phyloP scores from a whole-genome alignment of 30 jellyfish, hydroid and myxozoan genomes.

The Pseudorhiza aurosa region DNA sequence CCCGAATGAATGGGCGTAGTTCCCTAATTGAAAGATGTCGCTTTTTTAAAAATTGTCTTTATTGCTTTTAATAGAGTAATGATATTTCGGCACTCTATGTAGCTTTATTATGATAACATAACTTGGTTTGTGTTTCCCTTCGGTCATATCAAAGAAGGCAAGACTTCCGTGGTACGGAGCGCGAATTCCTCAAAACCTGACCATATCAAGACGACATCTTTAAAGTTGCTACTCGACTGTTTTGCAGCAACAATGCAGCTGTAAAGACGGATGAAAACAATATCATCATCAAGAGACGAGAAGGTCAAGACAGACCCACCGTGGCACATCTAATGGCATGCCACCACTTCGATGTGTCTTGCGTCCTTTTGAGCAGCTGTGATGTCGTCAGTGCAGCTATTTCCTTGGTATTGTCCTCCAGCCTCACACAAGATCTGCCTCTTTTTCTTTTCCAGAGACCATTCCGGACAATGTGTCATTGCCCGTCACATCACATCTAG shows the following conservation, averaged over 20 bases:
- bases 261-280: neutral
- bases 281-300: too few relatives aligned
- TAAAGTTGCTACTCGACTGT: neutral
- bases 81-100: slow-evolving; percentile 39
- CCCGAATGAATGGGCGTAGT: slow-evolving; percentile 28
- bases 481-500: too few relatives aligned
- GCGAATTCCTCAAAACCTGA: slow-evolving; percentile 9
- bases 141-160: slow-evolving; percentile 34
- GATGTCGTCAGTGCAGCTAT: too few relatives aligned
- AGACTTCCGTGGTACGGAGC: slow-evolving; percentile 32
- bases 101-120: slow-evolving; percentile 20
- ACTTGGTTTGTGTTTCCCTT: slow-evolving; percentile 48
- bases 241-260: neutral
- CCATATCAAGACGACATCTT: neutral
- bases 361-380: too few relatives aligned
- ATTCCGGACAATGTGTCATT: too few relatives aligned
- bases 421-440: too few relatives aligned
- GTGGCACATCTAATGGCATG: too few relatives aligned
- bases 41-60: neutral
- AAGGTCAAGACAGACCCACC: too few relatives aligned
- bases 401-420: too few relatives aligned
- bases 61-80: slow-evolving; percentile 21
- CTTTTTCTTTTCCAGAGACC: too few relatives aligned
- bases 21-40: slow-evolving; percentile 12
- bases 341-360: too few relatives aligned